A percentile compares a stretch with the other conserved stretches of the same genome.
Evolutionary conservation across 2,888 invertebrate genomes (phyloP).

Genomic region (Seira musarum): DNA sequence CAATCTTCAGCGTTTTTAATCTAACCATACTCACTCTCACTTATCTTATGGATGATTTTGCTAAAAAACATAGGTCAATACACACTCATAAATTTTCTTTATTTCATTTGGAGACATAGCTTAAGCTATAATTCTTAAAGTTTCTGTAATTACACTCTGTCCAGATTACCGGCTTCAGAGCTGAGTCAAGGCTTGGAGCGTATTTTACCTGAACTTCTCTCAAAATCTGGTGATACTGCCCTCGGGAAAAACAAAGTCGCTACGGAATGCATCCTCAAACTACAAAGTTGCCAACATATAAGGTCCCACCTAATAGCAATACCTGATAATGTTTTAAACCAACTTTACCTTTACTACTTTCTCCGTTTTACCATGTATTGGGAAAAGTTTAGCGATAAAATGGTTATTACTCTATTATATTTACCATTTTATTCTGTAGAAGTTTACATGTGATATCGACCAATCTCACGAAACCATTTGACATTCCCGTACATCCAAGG

Average conservation of each 20-base stretch:
- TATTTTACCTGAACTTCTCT: slow-evolving; percentile 84
- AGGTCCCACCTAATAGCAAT: slow-evolving; percentile 73
- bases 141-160: too few relatives aligned
- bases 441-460: slow-evolving; percentile 87
- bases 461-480: slow-evolving; percentile 86
- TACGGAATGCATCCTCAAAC: slow-evolving; percentile 88
- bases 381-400: neutral
- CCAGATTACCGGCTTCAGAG: slow-evolving; percentile 87
- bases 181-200: slow-evolving; percentile 87
- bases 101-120: neutral
- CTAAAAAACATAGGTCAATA: slow-evolving; percentile 80
- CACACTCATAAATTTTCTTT: neutral
- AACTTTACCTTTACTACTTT: neutral
- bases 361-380: slow-evolving; percentile 3
- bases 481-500: slow-evolving; percentile 88
- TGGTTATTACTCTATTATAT: slow-evolving; percentile 10
- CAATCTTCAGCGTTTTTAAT: slow-evolving; percentile 91
- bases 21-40: slow-evolving; percentile 87
- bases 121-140: neutral
- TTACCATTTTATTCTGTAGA: slow-evolving; percentile 73
- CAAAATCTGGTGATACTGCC: slow-evolving; percentile 90
- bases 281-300: slow-evolving; percentile 79
- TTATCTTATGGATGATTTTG: slow-evolving; percentile 86
- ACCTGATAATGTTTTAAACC: neutral
- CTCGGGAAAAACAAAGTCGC: slow-evolving; percentile 90